Conservation (phyloP, 1,140 invertebrate genomes). For the Zaprionus tsacasi region DNA sequence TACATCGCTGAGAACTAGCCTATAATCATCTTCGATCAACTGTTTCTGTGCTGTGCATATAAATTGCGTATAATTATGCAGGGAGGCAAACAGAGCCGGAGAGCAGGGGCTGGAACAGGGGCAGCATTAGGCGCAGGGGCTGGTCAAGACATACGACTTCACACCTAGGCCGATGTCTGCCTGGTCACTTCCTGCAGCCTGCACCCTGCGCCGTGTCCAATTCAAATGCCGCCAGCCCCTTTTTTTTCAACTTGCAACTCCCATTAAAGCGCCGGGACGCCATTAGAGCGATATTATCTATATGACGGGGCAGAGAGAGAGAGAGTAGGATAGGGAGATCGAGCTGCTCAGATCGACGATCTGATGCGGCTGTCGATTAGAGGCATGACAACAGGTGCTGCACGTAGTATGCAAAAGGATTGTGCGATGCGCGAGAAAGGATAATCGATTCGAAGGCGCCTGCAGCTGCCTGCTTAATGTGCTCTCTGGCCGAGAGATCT, state of each 20-base stretch:
- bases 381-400: slow-evolving; percentile 77
- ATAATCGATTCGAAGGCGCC: slow-evolving; percentile 76
- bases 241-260: slow-evolving; percentile 10
- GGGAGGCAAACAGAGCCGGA: slow-evolving; percentile 32
- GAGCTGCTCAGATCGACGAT: slow-evolving; percentile 16
- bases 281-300: slow-evolving; percentile 73
- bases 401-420: slow-evolving; percentile 71
- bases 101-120: not conserved
- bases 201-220: slow-evolving; percentile 53
- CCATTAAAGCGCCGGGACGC: slow-evolving; percentile 60
- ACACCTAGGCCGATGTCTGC: slow-evolving; percentile 50
- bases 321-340: not conserved
- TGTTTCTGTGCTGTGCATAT: slow-evolving; percentile 9
- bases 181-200: slow-evolving; percentile 37
- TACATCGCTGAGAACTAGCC: not conserved
- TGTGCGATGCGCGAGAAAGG: slow-evolving; percentile 44
- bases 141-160: slow-evolving; percentile 42
- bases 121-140: not conserved
- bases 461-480: slow-evolving; percentile 73
- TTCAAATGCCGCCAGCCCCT: slow-evolving; percentile 25
- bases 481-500: slow-evolving; percentile 29
- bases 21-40: not conserved
- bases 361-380: slow-evolving; percentile 56
- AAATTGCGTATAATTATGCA: slow-evolving; percentile 82
- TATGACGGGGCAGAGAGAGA: slow-evolving; percentile 32